Conservation (phyloP, 2,888 invertebrate species). For the Melanostoma mellinum region DNA sequence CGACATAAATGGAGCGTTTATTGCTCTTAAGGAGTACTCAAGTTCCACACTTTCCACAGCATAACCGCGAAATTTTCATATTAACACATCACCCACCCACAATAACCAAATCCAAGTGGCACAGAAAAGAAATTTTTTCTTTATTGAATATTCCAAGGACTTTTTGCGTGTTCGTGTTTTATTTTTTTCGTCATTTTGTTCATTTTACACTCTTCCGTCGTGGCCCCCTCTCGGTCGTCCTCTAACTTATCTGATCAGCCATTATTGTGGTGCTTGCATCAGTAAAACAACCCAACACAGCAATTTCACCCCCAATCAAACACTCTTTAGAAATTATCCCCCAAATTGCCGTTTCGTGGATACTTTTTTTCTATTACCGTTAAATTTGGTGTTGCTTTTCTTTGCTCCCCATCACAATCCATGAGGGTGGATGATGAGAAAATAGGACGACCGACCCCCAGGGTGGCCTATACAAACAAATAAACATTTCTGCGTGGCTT, state of each 20-base stretch:
- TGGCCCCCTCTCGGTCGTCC: not conserved
- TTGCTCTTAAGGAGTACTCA: slow-evolving; percentile 67
- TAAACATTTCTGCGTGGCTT: slow-evolving; percentile 59
- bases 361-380: slow-evolving; percentile 68
- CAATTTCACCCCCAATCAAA: slow-evolving; percentile 70
- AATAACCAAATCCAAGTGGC: slow-evolving; percentile 13
- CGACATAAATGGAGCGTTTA: slow-evolving; percentile 72
- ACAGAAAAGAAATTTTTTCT: slow-evolving; percentile 37
- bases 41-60: slow-evolving; percentile 46
- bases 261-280: slow-evolving; percentile 32
- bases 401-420: not conserved
- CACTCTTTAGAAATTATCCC: slow-evolving; percentile 71
- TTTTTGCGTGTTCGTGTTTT: slow-evolving; percentile 38
- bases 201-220: not conserved
- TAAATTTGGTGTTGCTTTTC: slow-evolving; percentile 34
- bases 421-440: slow-evolving; percentile 14
- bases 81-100: slow-evolving; percentile 35
- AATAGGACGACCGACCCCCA: slow-evolving; percentile 4
- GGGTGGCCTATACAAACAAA: slow-evolving; percentile 49
- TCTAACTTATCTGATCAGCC: slow-evolving; percentile 34
- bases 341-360: slow-evolving; percentile 66
- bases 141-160: slow-evolving; percentile 70
- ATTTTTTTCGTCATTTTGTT: slow-evolving; percentile 11
- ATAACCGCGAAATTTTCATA: slow-evolving; percentile 67
- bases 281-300: slow-evolving; percentile 66